These are phyloP conservation scores for Antennarius maculatus DNA, from an alignment of 2,797 vertebrate genomes.

Conservation along the genomic window DNA sequence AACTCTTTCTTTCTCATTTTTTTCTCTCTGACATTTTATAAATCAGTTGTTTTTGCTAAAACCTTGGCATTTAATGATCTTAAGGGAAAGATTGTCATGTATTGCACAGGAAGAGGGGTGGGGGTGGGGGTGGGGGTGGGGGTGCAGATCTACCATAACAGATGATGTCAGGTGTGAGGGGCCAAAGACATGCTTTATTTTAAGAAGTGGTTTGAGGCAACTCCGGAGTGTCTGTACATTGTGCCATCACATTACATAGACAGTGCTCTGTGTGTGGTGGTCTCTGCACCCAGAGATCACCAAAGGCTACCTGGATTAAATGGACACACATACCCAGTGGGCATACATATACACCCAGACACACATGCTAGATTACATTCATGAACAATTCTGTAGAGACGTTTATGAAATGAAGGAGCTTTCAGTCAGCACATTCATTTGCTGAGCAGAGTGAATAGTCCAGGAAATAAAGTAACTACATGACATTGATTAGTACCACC, in stretches of 20 bases:
- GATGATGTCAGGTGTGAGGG: conserved; percentile 50
- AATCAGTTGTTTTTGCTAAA: conserved; percentile 17
- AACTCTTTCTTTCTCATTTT: not conserved
- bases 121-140: conserved; percentile 1
- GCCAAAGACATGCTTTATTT: conserved; percentile 47
- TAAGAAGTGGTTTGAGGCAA: conserved; percentile 46
- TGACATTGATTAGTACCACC: conserved; percentile 36
- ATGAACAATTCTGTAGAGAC: conserved; percentile 2
- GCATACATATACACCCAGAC: not conserved
- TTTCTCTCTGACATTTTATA: not conserved
- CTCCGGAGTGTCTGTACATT: conserved; percentile 39
- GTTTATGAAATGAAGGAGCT: conserved; percentile 6
- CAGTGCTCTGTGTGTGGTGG: conserved; percentile 28
- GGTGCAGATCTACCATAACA: conserved; percentile 16
- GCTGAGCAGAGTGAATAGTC: conserved; percentile 13
- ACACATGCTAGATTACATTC: not conserved
- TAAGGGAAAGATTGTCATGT: not conserved
- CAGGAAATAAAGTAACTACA: conserved; percentile 17
- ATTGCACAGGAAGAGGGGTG: conserved; percentile 15
- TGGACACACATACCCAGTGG: not conserved
- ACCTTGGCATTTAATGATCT: conserved; percentile 17
- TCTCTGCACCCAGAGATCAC: conserved; percentile 40
- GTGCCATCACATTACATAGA: conserved; percentile 33
- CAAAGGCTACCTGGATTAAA: conserved; percentile 38
- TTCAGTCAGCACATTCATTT: conserved; percentile 15